Conservation (phyloP, 2,113 vertebrate species). For the Solenodon paradoxus region DNA sequence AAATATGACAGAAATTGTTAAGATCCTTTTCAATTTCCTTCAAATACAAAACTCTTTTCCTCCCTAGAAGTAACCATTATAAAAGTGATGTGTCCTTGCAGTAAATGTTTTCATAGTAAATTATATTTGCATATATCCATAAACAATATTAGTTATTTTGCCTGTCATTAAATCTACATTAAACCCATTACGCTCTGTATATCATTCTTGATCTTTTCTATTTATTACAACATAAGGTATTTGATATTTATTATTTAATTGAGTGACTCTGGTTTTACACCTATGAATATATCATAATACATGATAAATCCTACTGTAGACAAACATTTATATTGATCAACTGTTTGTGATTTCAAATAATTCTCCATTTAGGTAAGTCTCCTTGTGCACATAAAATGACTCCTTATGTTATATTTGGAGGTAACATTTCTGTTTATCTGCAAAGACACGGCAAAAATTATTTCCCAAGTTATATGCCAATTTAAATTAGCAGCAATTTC, state of each 20-base stretch:
- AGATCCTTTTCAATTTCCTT: background rate
- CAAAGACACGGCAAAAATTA: background rate
- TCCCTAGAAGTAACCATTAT: background rate
- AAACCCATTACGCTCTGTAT: background rate
- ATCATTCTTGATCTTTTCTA: background rate
- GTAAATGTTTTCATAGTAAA: slow-evolving; percentile 25
- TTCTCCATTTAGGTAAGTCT: background rate
- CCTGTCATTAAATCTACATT: background rate
- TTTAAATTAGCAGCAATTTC: background rate
- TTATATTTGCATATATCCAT: slow-evolving; percentile 17
- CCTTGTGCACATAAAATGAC: background rate
- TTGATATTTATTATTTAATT: slow-evolving; percentile 26
- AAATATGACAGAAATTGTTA: background rate
- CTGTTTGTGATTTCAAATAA: background rate
- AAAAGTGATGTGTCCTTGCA: slow-evolving; percentile 27
- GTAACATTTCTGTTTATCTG: background rate
- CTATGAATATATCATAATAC: background rate
- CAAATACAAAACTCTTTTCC: background rate
- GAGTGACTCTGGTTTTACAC: background rate
- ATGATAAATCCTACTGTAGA: background rate
- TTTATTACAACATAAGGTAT: background rate
- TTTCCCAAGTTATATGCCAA: background rate
- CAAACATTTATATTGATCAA: background rate
- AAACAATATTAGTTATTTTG: slow-evolving; percentile 35
- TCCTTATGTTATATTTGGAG: background rate